Base-by-base conservation (phyloP, 2,113 vertebrate species). In the Euleptes europaea region DNA sequence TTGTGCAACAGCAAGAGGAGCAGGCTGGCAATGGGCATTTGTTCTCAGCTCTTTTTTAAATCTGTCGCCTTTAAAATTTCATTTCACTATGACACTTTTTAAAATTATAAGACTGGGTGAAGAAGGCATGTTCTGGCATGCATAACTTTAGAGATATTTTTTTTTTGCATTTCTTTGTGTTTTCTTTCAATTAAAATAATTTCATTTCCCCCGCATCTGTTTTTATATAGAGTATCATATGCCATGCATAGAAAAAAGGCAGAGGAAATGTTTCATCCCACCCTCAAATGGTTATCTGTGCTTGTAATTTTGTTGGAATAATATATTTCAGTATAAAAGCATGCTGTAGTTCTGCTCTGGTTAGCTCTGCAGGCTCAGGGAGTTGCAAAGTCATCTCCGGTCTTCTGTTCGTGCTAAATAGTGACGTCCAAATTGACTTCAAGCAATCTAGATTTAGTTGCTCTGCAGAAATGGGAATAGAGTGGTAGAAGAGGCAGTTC, bases 31-130 rank as follows among this genome's bases (percentile, higher is more conserved):
- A 38, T 49, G 33, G 57, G 51, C 54, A 54, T 67, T 54, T 40
- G 3, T 84, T 51, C 86, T 85, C 38, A 42, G 44, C 2, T 1
- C 15, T 87, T 86, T 44, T 86, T 44, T 33, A 66, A 85, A 89
- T 47, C 8, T 2, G 6, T 79, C 57, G 66, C 4, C 75, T 65
- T 92, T 86, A 1, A 44, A 67, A 72, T 90, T 66, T 78, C 65
- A 69, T 91, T 54, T 75, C 2, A 75, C 66, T 38, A 42, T 87
- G 4, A 2, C 35, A 38, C 47, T 23, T 88, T 15, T 63, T 8
- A 10, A 86, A 69, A 11, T 14, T 82, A 38, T 11, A 54, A 51
- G 82, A 47, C 19, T 44, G 7, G 57, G n/a, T 78, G 26, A 31
- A 28, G 71, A 1, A 72, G 13, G 54, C 35, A 19, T 0, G 42